These are phyloP conservation scores for Syritta pipiens DNA, from an alignment of 2,888 invertebrate genomes.

Conservation along the genomic window DNA sequence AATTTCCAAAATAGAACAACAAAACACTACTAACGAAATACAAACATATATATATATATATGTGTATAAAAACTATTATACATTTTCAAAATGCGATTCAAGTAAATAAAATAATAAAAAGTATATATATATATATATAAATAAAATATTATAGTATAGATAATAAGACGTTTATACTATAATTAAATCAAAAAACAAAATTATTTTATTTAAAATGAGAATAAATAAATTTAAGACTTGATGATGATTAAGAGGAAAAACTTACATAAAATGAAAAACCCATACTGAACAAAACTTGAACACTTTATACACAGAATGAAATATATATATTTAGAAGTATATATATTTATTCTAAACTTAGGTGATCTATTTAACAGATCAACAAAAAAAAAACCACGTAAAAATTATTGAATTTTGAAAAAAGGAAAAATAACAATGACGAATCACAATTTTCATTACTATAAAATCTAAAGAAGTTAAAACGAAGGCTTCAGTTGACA, in stretches of 20 bases:
- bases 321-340: conserved; percentile 51
- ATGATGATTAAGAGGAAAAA: conserved; percentile 62
- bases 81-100: conserved; percentile 60
- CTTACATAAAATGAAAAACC: conserved; percentile 57
- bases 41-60: conserved; percentile 36
- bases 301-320: conserved; percentile 52
- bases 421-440: conserved; percentile 26
- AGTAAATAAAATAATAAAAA: conserved; percentile 44
- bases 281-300: conserved; percentile 45
- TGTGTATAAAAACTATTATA: conserved; percentile 52
- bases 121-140: conserved; percentile 70
- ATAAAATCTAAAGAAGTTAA: conserved; percentile 14
- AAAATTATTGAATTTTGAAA: conserved; percentile 30
- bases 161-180: conserved; percentile 71
- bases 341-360: conserved; percentile 54
- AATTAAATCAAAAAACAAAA: conserved; percentile 59
- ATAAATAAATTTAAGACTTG: conserved; percentile 47
- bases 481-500: conserved; percentile 20
- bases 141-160: conserved; percentile 55
- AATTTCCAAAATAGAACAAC: conserved; percentile 33
- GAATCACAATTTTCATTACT: conserved; percentile 60
- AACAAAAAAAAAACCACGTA: conserved; percentile 28
- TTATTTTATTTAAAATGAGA: conserved; percentile 26
- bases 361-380: conserved; percentile 58
- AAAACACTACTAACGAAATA: conserved; percentile 23